Conservation (phyloP, 2,797 vertebrate genomes). For the Schizopygopsis malacanthus region DNA sequence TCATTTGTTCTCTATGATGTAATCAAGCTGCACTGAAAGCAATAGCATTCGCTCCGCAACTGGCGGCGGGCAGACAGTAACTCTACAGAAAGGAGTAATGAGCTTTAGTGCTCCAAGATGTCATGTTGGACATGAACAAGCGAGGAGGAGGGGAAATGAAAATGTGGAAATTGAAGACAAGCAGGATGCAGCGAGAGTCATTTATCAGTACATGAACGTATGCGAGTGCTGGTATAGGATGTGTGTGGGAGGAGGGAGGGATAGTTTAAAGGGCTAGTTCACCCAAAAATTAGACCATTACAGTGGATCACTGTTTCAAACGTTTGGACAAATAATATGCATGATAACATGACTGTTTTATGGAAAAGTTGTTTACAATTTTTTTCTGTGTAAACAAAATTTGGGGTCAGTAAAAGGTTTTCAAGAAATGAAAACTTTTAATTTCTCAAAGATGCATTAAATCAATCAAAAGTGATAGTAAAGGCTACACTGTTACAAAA, state of each 20-base stretch:
- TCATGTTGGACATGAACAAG: slow-evolving; percentile 27
- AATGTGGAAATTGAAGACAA: slow-evolving; percentile 42
- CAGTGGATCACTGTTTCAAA: neutral
- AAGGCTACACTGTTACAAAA: neutral
- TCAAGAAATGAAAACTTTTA: neutral
- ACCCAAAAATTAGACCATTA: neutral
- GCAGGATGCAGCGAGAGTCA: slow-evolving; percentile 32
- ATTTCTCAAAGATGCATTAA: neutral
- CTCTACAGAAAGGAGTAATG: slow-evolving; percentile 20
- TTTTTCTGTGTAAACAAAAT: neutral
- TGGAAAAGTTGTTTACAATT: neutral
- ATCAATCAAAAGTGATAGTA: neutral
- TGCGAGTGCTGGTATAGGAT: neutral
- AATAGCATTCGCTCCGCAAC: slow-evolving; percentile 47
- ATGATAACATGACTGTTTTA: neutral
- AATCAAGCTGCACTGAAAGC: slow-evolving; percentile 53
- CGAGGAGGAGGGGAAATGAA: slow-evolving; percentile 39
- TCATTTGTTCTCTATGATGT: slow-evolving; percentile 56
- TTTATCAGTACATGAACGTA: slow-evolving; percentile 11
- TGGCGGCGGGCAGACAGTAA: slow-evolving; percentile 56
- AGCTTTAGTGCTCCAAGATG: slow-evolving; percentile 25
- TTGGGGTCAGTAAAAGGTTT: neutral
- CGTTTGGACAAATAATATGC: neutral
- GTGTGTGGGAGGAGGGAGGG: neutral
- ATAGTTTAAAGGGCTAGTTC: neutral